A percentile compares a stretch with the other conserved stretches of the same genome.
These are phyloP conservation scores for Halesus radiatus DNA, from an alignment of 1,140 invertebrate genomes.

Conservation along the genomic window DNA sequence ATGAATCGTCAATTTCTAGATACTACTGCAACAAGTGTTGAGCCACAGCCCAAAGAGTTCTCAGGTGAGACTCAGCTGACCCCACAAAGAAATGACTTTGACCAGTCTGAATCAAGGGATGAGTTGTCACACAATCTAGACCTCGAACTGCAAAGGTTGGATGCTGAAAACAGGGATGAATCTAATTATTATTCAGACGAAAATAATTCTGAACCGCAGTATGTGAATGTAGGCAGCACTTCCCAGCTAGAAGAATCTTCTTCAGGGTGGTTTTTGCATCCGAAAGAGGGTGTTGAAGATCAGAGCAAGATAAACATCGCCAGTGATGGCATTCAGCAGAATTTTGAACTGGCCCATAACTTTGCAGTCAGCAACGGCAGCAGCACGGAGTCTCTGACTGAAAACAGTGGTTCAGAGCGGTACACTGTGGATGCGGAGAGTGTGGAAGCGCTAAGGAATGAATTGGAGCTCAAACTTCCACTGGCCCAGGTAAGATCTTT, in stretches of 20 bases:
- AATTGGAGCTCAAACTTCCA: slow-evolving; percentile 79
- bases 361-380: slow-evolving; percentile 61
- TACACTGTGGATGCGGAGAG: slow-evolving; percentile 79
- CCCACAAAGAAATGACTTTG: background rate
- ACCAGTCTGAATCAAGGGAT: background rate
- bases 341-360: background rate
- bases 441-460: slow-evolving; percentile 78
- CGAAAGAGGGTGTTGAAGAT: slow-evolving; percentile 49
- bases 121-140: slow-evolving; percentile 34
- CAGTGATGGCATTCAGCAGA: background rate
- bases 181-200: background rate
- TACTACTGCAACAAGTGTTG: no score
- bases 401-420: slow-evolving; percentile 70
- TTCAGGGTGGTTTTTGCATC: slow-evolving; percentile 69
- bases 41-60: no score
- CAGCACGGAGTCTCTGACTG: slow-evolving; percentile 62
- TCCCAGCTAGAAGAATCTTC: slow-evolving; percentile 10
- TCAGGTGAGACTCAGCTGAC: background rate
- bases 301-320: slow-evolving; percentile 43
- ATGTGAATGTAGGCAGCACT: slow-evolving; percentile 13
- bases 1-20: background rate
- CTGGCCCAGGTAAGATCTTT: slow-evolving; percentile 72
- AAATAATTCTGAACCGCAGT: slow-evolving; percentile 19
- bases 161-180: background rate
- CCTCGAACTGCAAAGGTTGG: slow-evolving; percentile 22